phyloP scores from a whole-genome alignment of 2,888 invertebrate genomes.

The Noctuana brunneofusca region DNA sequence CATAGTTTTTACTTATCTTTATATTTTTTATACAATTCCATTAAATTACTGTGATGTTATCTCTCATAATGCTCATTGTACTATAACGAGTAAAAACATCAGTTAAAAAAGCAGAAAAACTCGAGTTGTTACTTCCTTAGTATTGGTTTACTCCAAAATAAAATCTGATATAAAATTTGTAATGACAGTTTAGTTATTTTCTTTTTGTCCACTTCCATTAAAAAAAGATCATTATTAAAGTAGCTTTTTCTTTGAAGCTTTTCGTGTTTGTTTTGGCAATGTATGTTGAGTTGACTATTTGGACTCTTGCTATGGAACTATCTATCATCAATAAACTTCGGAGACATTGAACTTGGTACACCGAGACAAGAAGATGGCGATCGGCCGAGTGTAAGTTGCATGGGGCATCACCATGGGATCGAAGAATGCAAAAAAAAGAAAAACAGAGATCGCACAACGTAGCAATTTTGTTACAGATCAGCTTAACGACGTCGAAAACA shows the following conservation, averaged over 20 bases:
- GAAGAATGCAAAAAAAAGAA: constrained; percentile 45
- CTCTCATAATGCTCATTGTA: neutral
- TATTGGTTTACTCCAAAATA: neutral
- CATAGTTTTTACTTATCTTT: neutral
- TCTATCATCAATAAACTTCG: constrained; percentile 32
- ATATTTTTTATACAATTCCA: neutral
- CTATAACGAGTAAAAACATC: neutral
- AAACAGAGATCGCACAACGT: constrained; percentile 74
- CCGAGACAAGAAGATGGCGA: constrained; percentile 51
- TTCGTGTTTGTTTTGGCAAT: constrained; percentile 56
- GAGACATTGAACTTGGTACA: constrained; percentile 53
- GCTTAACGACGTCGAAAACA: constrained; percentile 82
- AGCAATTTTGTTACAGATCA: constrained; percentile 82
- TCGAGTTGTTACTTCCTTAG: neutral
- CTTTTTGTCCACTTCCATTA: constrained; percentile 8
- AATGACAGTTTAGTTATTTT: constrained; percentile 47
- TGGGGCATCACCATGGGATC: constrained; percentile 62
- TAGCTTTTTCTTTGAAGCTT: constrained; percentile 55
- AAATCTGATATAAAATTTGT: constrained; percentile 46
- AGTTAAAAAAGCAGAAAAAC: neutral
- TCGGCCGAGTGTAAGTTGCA: constrained; percentile 53
- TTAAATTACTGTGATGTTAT: neutral
- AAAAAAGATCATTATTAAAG: constrained; percentile 31
- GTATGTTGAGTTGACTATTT: constrained; percentile 41
- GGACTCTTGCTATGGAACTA: constrained; percentile 45